phyloP scores from a whole-genome alignment of 1,140 invertebrate genomes.

The Apis cerana region DNA sequence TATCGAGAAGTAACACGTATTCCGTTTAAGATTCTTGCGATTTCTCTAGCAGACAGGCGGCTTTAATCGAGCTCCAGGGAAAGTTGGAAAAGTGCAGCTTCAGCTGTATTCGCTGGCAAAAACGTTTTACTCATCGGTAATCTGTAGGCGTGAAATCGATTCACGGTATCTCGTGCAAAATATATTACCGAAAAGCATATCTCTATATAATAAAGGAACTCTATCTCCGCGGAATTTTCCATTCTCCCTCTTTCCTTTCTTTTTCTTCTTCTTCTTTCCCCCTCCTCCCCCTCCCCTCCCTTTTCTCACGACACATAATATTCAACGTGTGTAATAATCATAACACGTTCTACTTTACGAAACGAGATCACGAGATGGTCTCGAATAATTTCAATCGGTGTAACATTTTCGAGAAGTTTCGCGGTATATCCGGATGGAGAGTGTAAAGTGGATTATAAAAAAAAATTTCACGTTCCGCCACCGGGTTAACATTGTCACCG shows the following conservation, averaged over 20 bases:
- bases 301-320: no score
- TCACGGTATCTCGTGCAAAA: not conserved
- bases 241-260: not conserved
- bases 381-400: not conserved
- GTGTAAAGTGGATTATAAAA: not conserved
- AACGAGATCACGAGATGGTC: not conserved
- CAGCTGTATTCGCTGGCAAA: constrained; percentile 5
- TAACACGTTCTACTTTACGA: not conserved
- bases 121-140: not conserved
- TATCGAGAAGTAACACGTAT: not conserved
- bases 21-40: constrained; percentile 1
- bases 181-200: not conserved
- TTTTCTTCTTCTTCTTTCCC: no score
- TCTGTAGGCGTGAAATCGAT: constrained; percentile 7
- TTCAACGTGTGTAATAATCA: no score
- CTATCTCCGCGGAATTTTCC: not conserved
- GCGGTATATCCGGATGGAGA: not conserved
- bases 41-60: not conserved
- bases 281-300: no score
- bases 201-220: not conserved
- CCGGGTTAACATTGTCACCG: constrained; percentile 11
- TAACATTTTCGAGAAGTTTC: not conserved
- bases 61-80: constrained; percentile 9
- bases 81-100: not conserved
- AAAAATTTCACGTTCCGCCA: constrained; percentile 7